Base-by-base conservation (phyloP, 2,888 invertebrate genomes). In the Microctonus hyperodae region DNA sequence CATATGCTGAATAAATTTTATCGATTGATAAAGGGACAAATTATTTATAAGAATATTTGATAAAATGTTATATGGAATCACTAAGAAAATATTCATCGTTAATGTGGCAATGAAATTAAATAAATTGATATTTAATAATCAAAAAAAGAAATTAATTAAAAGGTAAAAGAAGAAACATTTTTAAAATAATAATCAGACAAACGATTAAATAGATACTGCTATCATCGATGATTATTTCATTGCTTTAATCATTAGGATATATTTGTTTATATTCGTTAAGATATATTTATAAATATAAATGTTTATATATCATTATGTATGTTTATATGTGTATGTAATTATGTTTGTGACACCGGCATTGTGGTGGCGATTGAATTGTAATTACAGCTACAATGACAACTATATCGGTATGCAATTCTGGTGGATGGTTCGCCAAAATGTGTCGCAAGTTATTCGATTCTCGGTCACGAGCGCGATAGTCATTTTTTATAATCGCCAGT, bases 381-480 rank as follows among this genome's bases (percentile, higher is more conserved):
- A 60, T 40, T 50, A 69, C 60, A 56, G 59, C 70, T 68, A 72
- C 66, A 65, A 72, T 69, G 73, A 73, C 69, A 70, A 65, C 60
- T 70, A 68, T 67, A 64, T 68, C 71, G 68, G 57, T 67, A 66
- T 69, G 72, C 73, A 69, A 70, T n/a, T n/a, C 67, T 71, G 74
- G 72, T 73, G 73, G 74, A 76, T 74, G 69, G 70, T 69, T 74
- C 73, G 76, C 75, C 76, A 76, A 76, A 76, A 74, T 67, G 73
- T 75, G 75, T 77, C 75, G 76, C 77, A 74, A 76, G 77, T 76
- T 69, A 76, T 75, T 73, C 70, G 75, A 75, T 73, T 74, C 73
- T 70, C 69, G 77, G 74, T 77, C 77, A 77, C 74, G 77, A 74
- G 77, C 66, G 72, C 69, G 71, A 72, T 74, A 69, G 73, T 71